Evolutionary conservation across 2,113 vertebrate genomes (phyloP).

Genomic region (Haliaeetus leucogaster): DNA sequence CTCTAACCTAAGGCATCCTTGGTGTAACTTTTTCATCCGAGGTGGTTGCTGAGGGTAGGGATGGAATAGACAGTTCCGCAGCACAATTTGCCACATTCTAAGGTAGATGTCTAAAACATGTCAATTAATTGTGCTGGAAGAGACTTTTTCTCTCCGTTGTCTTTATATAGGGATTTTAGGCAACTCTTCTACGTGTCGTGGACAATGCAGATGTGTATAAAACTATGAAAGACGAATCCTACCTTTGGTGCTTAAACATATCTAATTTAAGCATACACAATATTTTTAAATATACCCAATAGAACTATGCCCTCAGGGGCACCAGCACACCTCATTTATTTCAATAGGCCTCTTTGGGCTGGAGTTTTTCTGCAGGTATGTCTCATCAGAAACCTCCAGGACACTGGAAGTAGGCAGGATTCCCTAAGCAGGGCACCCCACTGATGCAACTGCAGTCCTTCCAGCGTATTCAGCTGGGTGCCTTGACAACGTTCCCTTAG

Average conservation of each 20-base stretch:
- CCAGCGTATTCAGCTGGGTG: background rate
- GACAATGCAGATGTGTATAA: background rate
- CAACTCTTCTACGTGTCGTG: fast-evolving
- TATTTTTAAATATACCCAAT: background rate
- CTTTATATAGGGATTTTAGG: background rate
- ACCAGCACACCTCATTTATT: background rate
- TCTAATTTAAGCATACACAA: background rate
- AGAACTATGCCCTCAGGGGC: background rate
- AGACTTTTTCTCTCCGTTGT: background rate
- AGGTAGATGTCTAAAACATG: background rate
- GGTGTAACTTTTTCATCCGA: background rate
- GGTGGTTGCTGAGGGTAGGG: background rate
- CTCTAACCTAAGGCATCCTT: background rate
- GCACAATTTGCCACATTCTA: background rate
- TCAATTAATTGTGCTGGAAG: background rate
- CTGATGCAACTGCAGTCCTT: background rate
- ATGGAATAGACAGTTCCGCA: background rate
- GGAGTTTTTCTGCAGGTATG: background rate
- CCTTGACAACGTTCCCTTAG: background rate
- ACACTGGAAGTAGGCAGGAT: background rate
- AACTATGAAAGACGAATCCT: background rate
- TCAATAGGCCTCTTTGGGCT: background rate
- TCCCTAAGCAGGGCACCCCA: background rate
- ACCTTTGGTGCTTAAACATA: background rate
- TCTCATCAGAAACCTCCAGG: background rate